A percentile compares a stretch with the other conserved stretches of the same genome.
Conservation (phyloP, 2,113 vertebrate genomes). For the Danionella cerebrum region DNA sequence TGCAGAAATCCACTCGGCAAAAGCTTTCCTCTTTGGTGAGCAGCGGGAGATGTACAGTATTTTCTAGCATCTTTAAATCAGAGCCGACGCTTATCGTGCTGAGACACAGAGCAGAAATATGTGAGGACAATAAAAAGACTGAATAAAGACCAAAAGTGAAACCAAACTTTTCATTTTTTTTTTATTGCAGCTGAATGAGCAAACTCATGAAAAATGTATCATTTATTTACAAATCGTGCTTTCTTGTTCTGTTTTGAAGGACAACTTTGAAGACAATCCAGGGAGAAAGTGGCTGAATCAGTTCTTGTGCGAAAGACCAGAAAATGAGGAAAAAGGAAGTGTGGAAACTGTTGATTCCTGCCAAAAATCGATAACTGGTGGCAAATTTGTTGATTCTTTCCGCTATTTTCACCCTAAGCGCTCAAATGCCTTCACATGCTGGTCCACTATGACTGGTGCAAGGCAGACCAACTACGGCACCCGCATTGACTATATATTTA, state of each 20-base stretch:
- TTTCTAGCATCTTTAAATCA: too few relatives aligned
- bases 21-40: too few relatives aligned
- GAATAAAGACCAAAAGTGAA: too few relatives aligned
- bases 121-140: too few relatives aligned
- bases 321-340: constrained; percentile 8
- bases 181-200: not conserved
- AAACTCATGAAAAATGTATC: not conserved
- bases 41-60: too few relatives aligned
- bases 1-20: too few relatives aligned
- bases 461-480: constrained; percentile 82
- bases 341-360: constrained; percentile 2
- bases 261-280: constrained; percentile 70
- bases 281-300: constrained; percentile 72
- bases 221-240: too few relatives aligned
- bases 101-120: too few relatives aligned
- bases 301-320: constrained; percentile 44
- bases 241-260: constrained; percentile 52
- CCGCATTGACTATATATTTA: constrained; percentile 82
- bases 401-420: constrained; percentile 75
- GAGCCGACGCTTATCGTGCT: too few relatives aligned
- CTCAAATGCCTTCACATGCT: constrained; percentile 76
- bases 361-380: constrained; percentile 8
- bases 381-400: constrained; percentile 75
- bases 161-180: not conserved
- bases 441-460: constrained; percentile 74